Percentiles rank a stretch among this genome's conserved stretches.
Evolutionary conservation across 1,140 invertebrate genomes (phyloP).

Genomic region (Caenorhabditis remanei): DNA sequence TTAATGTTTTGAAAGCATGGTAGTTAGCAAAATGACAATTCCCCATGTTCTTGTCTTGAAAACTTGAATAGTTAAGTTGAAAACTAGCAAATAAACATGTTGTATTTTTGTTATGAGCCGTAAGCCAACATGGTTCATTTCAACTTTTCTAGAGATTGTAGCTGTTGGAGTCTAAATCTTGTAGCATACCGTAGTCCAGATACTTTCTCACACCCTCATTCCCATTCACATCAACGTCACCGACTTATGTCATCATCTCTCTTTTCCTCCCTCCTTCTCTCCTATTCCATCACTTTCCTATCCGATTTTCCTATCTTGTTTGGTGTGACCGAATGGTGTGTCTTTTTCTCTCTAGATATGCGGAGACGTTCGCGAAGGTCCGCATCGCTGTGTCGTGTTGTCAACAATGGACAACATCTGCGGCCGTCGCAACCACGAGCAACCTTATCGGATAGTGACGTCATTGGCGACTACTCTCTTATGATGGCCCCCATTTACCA

Average conservation of each 20-base stretch:
- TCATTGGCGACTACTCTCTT: constrained; percentile 73
- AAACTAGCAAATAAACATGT: too few relatives aligned
- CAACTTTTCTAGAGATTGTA: too few relatives aligned
- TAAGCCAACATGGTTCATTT: too few relatives aligned
- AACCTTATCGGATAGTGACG: constrained; percentile 67
- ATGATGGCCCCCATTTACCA: constrained; percentile 76
- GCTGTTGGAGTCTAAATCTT: too few relatives aligned
- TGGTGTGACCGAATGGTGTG: constrained; percentile 44
- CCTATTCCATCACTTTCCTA: background rate
- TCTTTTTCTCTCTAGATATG: constrained; percentile 55
- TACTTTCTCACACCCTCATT: background rate
- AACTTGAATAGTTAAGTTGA: too few relatives aligned
- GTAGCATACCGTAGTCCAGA: too few relatives aligned
- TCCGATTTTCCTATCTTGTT: constrained; percentile 26
- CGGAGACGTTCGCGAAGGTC: constrained; percentile 55
- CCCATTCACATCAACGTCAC: background rate
- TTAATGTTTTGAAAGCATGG: background rate
- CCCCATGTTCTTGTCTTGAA: too few relatives aligned
- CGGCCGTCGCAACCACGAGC: constrained; percentile 53
- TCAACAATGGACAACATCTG: constrained; percentile 35
- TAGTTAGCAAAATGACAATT: background rate
- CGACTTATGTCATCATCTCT: background rate
- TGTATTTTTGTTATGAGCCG: too few relatives aligned
- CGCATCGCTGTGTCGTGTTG: constrained; percentile 55
- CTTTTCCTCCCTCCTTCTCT: background rate